Evolutionary conservation across 2,888 invertebrate genomes (phyloP).

Genomic region (Fissipunctia ypsillon): DNA sequence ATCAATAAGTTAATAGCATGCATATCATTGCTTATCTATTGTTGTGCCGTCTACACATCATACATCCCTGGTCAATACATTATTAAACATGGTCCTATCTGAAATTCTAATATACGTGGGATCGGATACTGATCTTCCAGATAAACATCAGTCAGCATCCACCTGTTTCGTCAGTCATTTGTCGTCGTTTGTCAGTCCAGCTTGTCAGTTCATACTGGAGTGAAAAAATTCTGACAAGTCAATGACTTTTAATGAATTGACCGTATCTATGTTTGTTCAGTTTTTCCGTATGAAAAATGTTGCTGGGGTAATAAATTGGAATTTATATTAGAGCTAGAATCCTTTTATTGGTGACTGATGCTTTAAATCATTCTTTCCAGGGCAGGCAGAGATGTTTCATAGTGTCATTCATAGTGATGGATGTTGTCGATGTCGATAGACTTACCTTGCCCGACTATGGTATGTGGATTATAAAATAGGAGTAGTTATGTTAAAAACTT

Average conservation of each 20-base stretch:
- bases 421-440: slow-evolving; percentile 15
- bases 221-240: slow-evolving; percentile 58
- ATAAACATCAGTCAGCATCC: slow-evolving; percentile 62
- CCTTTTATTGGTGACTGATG: slow-evolving; percentile 41
- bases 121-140: slow-evolving; percentile 68
- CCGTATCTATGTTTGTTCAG: slow-evolving; percentile 23
- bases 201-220: slow-evolving; percentile 62
- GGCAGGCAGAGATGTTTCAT: slow-evolving; percentile 6
- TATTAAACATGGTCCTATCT: slow-evolving; percentile 66
- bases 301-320: slow-evolving; percentile 27
- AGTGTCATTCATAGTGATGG: slow-evolving; percentile 51
- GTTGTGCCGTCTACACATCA: slow-evolving; percentile 36
- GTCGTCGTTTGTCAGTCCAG: slow-evolving; percentile 67
- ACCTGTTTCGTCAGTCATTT: slow-evolving; percentile 71
- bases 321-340: slow-evolving; percentile 21
- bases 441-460: slow-evolving; percentile 21
- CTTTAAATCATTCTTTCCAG: slow-evolving; percentile 47
- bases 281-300: slow-evolving; percentile 31
- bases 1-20: slow-evolving; percentile 14
- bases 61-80: slow-evolving; percentile 51
- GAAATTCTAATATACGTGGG: slow-evolving; percentile 77
- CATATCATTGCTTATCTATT: slow-evolving; percentile 31
- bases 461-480: slow-evolving; percentile 34
- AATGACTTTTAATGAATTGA: slow-evolving; percentile 57
- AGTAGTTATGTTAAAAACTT: slow-evolving; percentile 1